phyloP scores from a whole-genome alignment of 2,888 invertebrate species.

The Dolomedes plantarius region DNA sequence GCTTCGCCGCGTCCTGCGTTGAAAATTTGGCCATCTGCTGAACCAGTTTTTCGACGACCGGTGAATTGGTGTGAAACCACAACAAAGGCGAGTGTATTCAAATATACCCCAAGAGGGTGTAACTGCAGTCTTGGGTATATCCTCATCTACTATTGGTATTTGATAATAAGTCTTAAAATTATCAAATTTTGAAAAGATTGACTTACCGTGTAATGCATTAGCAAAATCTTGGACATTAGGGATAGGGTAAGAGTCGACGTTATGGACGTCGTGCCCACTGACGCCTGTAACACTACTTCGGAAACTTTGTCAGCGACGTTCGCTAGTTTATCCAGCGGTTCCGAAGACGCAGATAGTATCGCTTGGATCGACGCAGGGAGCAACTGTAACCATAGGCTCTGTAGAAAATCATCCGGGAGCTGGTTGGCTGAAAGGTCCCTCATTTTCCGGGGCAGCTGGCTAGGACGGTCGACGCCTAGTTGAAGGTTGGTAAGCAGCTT shows the following conservation, averaged over 20 bases:
- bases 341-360: neutral
- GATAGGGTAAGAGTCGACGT: conserved; percentile 76
- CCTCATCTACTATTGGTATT: too few relatives aligned
- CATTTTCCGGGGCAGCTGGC: neutral
- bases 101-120: too few relatives aligned
- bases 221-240: conserved; percentile 76
- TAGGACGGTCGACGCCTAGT: too few relatives aligned
- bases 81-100: too few relatives aligned
- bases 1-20: too few relatives aligned
- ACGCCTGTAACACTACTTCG: neutral
- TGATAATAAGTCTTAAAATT: too few relatives aligned
- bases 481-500: neutral
- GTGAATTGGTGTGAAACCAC: too few relatives aligned
- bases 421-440: neutral
- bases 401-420: neutral
- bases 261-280: neutral
- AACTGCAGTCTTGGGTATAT: conserved; percentile 67
- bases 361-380: neutral
- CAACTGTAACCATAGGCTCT: neutral
- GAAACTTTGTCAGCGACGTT: too few relatives aligned
- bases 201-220: too few relatives aligned
- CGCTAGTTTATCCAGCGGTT: neutral
- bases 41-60: too few relatives aligned
- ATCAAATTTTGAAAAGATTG: too few relatives aligned
- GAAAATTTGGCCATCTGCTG: too few relatives aligned